Base-by-base conservation (phyloP, 2,888 invertebrate species). In the Ryuthela nishihirai region DNA sequence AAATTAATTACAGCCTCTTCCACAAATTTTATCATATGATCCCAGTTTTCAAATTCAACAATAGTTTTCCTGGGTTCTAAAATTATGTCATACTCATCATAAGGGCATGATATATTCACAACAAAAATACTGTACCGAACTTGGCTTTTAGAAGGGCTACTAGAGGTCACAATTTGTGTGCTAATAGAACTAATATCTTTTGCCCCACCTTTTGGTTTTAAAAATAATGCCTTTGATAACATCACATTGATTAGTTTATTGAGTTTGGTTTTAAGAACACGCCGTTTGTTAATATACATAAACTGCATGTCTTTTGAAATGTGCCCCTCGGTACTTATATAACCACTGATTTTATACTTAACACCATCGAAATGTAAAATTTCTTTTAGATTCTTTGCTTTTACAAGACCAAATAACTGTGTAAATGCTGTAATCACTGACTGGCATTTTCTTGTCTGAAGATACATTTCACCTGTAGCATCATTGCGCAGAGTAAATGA, bases 401-500 rank as follows among this genome's bases (percentile, higher is more conserved):
- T 72, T 12, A 75, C 69, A n/a, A 73, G 67, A 1, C 78, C 77
- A 71, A 77, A 77, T 29, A 81, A 68, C 54, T 72, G 71, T 4
- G 70, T 70, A 49, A 85, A 75, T 15, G 81, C 78, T 67, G 79
- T 77, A 52, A 79, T 73, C 9, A 81, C 73, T 65, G 80, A 76
- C 49, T 77, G 74, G 62, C 77, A 77, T 71, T 82, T 83, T 32
- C 78, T 78, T 26, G 81, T 78, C 70, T 82, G 79, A 29, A 85
- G 74, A 21, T 84, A 65, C 1, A 84, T 76, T 68, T 80, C 77
- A 46, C 81, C 79, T 39, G 73, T 78, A 1, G 75, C 73, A 68
- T 87, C 84, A 72, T 88, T 83, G 65, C 85, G 76, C 44, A 88
- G 72, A 56, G 82, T 83, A 65, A 88, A 78, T 9, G 86, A 85